These are phyloP conservation scores for Heliocidaris erythrogramma DNA, from an alignment of 35 echinoderm and acorn worm genomes.

Conservation along the genomic window DNA sequence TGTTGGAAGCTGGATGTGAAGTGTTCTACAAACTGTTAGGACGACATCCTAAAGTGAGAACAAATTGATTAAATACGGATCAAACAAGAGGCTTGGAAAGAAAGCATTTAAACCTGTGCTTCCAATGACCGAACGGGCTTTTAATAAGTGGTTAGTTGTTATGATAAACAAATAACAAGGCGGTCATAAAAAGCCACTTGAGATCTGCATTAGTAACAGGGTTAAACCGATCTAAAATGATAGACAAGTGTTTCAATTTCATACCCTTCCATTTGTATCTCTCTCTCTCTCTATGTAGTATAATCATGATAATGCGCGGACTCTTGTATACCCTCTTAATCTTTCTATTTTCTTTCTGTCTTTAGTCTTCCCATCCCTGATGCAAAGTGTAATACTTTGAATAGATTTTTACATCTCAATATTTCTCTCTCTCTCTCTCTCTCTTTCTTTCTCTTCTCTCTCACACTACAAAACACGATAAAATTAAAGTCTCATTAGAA, in stretches of 20 bases:
- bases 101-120: not conserved
- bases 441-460: too few relatives aligned
- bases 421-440: too few relatives aligned
- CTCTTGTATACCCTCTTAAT: not conserved
- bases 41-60: not conserved
- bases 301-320: not conserved
- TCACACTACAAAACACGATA: too few relatives aligned
- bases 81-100: constrained; percentile 8
- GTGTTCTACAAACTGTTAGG: constrained; percentile 1
- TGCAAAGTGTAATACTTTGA: too few relatives aligned
- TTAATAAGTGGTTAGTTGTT: constrained; percentile 18
- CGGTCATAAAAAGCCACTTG: constrained; percentile 8
- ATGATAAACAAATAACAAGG: not conserved
- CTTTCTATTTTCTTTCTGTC: not conserved
- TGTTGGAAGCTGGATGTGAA: not conserved
- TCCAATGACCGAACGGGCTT: not conserved
- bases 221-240: not conserved
- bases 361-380: too few relatives aligned
- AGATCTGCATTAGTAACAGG: not conserved
- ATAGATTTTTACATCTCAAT: too few relatives aligned
- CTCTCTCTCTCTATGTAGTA: not conserved
- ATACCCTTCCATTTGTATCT: not conserved
- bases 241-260: not conserved
- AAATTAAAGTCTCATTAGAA: too few relatives aligned
- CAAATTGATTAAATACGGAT: constrained; percentile 7